Conservation (phyloP, 1,140 invertebrate species). For the Anastrepha ludens region DNA sequence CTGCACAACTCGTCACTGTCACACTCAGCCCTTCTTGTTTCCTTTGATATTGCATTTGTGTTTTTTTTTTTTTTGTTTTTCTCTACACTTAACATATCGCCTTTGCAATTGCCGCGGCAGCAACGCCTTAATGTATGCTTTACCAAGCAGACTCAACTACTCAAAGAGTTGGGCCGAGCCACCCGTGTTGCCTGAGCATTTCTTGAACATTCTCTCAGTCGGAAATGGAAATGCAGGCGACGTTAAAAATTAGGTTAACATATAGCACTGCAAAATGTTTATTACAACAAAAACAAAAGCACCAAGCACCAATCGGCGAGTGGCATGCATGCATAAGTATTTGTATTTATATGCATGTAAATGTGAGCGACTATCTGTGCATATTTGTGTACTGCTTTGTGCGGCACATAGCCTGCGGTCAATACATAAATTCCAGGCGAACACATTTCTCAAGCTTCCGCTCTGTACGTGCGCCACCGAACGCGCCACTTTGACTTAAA, state of each 20-base stretch:
- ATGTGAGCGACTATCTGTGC: no score
- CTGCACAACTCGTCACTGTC: background rate
- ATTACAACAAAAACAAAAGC: background rate
- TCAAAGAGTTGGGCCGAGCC: background rate
- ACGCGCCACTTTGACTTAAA: background rate
- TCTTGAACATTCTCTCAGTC: background rate
- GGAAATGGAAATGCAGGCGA: conserved; percentile 43
- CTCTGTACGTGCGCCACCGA: background rate
- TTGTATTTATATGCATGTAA: background rate
- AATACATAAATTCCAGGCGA: background rate
- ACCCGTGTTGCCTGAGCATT: background rate
- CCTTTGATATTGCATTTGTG: background rate
- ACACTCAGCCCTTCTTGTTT: background rate
- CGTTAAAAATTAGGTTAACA: conserved; percentile 46
- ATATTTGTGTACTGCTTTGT: background rate
- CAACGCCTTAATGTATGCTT: conserved; percentile 19
- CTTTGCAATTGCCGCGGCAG: background rate
- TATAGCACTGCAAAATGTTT: conserved; percentile 8
- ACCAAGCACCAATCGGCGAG: background rate
- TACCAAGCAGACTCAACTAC: background rate
- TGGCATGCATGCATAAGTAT: background rate
- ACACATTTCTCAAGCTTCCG: background rate
- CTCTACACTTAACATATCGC: background rate
- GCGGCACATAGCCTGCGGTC: background rate
- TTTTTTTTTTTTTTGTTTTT: no score